Conservation (phyloP, 2,113 vertebrate species). For the Tricholaema leucomelas region DNA sequence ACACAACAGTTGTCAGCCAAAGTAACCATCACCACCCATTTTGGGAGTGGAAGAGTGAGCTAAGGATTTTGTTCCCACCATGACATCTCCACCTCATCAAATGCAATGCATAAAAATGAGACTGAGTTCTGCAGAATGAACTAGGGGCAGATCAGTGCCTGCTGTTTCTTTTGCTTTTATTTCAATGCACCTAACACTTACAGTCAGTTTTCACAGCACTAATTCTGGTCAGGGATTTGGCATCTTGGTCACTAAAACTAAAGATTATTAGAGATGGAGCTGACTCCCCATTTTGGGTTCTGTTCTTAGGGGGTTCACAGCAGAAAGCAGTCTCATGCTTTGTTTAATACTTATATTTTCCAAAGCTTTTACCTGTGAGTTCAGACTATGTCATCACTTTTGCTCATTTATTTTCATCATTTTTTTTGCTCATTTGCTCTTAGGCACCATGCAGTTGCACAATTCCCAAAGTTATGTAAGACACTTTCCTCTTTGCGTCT, state of each 20-base stretch:
- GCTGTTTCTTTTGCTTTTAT: background rate
- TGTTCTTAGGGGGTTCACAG: background rate
- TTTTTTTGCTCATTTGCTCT: background rate
- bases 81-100: background rate
- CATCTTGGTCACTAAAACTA: background rate
- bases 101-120: background rate
- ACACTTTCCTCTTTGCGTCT: background rate
- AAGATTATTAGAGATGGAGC: background rate
- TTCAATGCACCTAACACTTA: background rate
- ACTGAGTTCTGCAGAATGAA: background rate
- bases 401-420: background rate
- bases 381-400: background rate
- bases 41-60: fast-evolving
- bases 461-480: background rate
- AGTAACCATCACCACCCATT: background rate
- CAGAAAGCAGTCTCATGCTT: background rate
- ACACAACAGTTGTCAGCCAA: background rate
- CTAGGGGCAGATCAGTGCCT: background rate
- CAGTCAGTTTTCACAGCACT: background rate
- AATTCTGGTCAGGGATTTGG: background rate
- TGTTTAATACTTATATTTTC: background rate
- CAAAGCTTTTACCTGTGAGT: background rate
- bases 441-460: background rate
- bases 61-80: background rate
- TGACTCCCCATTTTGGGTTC: background rate